A percentile compares a stretch with the other conserved stretches of the same genome.
These are phyloP conservation scores for Charanyca ferruginea DNA, from an alignment of 2,888 invertebrate species.

Conservation along the genomic window DNA sequence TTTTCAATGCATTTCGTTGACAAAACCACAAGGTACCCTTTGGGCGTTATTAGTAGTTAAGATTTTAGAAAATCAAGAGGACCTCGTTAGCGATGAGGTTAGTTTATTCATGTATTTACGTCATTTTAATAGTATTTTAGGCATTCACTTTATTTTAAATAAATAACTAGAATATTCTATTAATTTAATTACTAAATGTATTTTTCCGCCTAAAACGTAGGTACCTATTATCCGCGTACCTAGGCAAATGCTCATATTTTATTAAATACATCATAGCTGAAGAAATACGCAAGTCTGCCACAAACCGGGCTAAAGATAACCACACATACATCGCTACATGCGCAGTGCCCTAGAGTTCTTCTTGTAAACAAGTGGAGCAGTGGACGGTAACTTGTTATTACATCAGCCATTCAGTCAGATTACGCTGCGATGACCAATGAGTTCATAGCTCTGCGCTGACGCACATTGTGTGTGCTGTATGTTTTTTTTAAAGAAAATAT, in stretches of 20 bases:
- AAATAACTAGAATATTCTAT: too few species aligned
- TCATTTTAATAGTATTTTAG: neutral
- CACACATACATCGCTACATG: constrained; percentile 1
- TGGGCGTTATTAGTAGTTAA: neutral
- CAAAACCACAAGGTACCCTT: constrained; percentile 24
- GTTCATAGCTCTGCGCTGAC: constrained; percentile 17
- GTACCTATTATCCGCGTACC: constrained; percentile 8
- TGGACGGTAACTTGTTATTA: constrained; percentile 10
- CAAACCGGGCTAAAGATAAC: neutral
- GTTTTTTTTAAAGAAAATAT: neutral
- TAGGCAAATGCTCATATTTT: neutral
- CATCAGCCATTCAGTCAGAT: too few species aligned
- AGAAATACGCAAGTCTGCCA: too few species aligned
- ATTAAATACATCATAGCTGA: too few species aligned
- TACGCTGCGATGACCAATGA: constrained; percentile 13
- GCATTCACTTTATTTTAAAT: too few species aligned
- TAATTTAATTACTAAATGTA: too few species aligned
- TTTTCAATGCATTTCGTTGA: neutral
- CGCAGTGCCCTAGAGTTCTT: neutral
- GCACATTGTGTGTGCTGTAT: constrained; percentile 15
- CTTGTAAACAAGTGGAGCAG: constrained; percentile 20
- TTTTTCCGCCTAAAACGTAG: too few species aligned
- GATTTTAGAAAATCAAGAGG: constrained; percentile 7
- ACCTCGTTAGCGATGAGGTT: neutral
- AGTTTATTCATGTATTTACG: neutral